Evolutionary conservation across 1,140 invertebrate species (phyloP).

Genomic region (Trypoxylus dichotomus): DNA sequence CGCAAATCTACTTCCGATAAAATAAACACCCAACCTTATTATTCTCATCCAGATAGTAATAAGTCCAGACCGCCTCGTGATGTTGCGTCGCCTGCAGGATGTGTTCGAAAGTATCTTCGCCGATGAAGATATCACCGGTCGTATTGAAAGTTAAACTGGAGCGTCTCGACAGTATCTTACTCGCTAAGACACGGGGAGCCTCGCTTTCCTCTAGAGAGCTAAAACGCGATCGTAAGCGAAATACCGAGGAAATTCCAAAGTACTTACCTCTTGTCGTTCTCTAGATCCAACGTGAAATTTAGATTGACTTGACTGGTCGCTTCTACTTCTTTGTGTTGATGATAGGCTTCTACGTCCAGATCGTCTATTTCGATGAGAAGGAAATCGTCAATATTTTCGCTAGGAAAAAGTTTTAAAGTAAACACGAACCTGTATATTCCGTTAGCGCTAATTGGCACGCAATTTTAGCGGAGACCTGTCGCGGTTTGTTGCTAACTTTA

Average conservation of each 20-base stretch:
- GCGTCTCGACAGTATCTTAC: slow-evolving; percentile 40
- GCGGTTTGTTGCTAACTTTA: slow-evolving; percentile 57
- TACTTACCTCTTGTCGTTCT: slow-evolving; percentile 47
- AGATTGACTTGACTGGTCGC: slow-evolving; percentile 64
- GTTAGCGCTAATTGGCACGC: slow-evolving; percentile 70
- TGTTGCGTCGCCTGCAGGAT: slow-evolving; percentile 81
- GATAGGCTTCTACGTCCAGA: slow-evolving; percentile 52
- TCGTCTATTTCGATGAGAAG: slow-evolving; percentile 49
- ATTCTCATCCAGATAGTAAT: slow-evolving; percentile 86
- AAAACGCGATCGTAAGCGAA: not conserved
- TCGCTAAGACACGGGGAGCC: not conserved
- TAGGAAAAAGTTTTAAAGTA: not conserved
- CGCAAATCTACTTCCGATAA: too few relatives aligned
- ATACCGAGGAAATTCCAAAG: not conserved
- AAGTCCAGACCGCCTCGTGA: slow-evolving; percentile 85
- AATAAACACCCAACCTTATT: slow-evolving; percentile 62
- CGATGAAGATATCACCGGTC: slow-evolving; percentile 48
- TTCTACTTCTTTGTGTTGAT: slow-evolving; percentile 33
- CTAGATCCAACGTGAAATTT: slow-evolving; percentile 68
- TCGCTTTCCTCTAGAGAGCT: not conserved
- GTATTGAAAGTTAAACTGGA: slow-evolving; percentile 58
- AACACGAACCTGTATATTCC: slow-evolving; percentile 62
- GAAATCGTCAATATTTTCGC: not conserved
- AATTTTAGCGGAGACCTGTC: slow-evolving; percentile 62
- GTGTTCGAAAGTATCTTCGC: slow-evolving; percentile 81